Percentiles rank a stretch among this genome's conserved stretches.
Conservation (phyloP, 1,140 invertebrate species). For the Teleopsis dalmanni region DNA sequence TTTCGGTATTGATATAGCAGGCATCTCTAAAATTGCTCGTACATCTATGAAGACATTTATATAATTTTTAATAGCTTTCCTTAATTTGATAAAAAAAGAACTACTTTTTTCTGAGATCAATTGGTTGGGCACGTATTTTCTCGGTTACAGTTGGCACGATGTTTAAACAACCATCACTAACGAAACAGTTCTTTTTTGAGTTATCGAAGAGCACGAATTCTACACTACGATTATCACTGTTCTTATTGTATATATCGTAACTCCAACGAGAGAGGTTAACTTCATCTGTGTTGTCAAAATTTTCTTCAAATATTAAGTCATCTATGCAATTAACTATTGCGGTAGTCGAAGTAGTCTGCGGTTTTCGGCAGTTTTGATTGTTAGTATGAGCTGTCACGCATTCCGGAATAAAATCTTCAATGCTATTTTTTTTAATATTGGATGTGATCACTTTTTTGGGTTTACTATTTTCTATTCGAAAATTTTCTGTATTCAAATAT, state of each 20-base stretch:
- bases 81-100: neutral
- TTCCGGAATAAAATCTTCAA: neutral
- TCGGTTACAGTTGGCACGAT: constrained; percentile 5
- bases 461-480: neutral
- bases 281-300: constrained; percentile 11
- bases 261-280: constrained; percentile 9
- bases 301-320: constrained; percentile 18
- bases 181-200: neutral
- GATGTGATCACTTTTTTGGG: too few species aligned
- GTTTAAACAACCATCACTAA: neutral
- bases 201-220: constrained; percentile 4
- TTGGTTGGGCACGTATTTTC: neutral
- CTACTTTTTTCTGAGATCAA: neutral
- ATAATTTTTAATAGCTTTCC: neutral
- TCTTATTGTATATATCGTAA: constrained; percentile 1
- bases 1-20: constrained; percentile 44
- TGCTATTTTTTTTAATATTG: neutral
- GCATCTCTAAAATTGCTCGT: constrained; percentile 42
- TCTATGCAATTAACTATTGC: constrained; percentile 1
- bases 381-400: neutral
- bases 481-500: neutral
- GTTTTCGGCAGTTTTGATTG: neutral
- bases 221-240: constrained; percentile 6
- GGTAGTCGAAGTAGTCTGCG: neutral
- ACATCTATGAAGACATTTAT: constrained; percentile 46